Evolutionary conservation across 1,140 invertebrate genomes (phyloP), one percentile per base, ranked within the genome.

Genomic region (Heliconius congener): DNA sequence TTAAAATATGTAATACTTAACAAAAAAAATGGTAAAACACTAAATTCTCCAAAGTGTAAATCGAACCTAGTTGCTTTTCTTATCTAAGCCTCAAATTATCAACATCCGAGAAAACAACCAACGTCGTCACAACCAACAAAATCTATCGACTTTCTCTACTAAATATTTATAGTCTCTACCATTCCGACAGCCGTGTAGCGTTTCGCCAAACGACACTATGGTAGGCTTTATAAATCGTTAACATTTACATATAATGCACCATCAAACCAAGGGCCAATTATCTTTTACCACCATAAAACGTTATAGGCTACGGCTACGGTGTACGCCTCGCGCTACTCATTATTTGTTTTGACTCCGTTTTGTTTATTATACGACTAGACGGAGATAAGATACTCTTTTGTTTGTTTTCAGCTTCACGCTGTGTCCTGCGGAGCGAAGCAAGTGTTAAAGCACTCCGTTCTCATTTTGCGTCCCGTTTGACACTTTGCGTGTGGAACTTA

Each of bases 281-380:
- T 79, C 60, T 79, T 70, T 37, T 46, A 71, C 60, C 57, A 9
- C 8, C 73, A 71, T 79, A 57, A 74, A 79, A 75, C 71, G 55
- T 79, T 71, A 79, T 74, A 70, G 34, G 16, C 73, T 18, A 23
- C n/a, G n/a, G 6, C 50, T 16, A 30, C 23, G 57, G 18, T 23
- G 55, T 57, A 0, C 19, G 55, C 19, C 8, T 9, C 8, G 55
- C 19, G 55, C 60, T 66, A 30, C 57, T 11, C 9, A 0, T 4
- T 30, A 16, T 66, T 27, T 27, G 23, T 66, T 66, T 13, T 23
- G 57, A 27, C 57, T 66, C 23, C 4, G 16, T 23, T 4, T 27
- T 27, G 57, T 27, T 66, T 66, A 27, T 11, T 27, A 9, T 3
- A 34, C 34, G 34, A 34, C 2, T 34, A 27, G n/a, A 57, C 23